Evolutionary conservation across 2,113 vertebrate genomes (phyloP).

Genomic region (Scomber scombrus): DNA sequence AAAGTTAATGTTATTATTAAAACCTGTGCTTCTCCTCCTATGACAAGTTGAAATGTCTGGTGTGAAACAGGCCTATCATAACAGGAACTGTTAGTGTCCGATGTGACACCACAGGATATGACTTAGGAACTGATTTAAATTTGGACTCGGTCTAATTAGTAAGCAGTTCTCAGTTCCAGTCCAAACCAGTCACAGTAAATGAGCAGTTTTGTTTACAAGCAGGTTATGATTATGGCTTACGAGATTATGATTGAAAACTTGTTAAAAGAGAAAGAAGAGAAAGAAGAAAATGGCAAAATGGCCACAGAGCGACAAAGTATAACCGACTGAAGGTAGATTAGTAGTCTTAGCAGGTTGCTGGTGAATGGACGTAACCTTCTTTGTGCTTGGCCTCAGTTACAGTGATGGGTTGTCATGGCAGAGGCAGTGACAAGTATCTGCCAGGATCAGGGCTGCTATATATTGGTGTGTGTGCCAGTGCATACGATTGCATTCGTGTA

Average conservation of each 20-base stretch:
- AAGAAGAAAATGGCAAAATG: constrained; percentile 16
- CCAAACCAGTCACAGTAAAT: constrained; percentile 27
- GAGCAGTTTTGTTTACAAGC: constrained; percentile 38
- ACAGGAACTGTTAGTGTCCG: too few species aligned
- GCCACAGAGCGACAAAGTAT: not conserved
- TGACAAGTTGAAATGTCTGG: constrained; percentile 17
- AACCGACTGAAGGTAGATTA: constrained; percentile 49
- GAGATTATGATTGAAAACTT: constrained; percentile 26
- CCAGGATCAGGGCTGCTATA: constrained; percentile 37
- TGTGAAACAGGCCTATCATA: not conserved
- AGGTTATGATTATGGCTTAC: constrained; percentile 35
- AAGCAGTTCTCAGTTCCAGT: constrained; percentile 25
- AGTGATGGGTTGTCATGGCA: constrained; percentile 70
- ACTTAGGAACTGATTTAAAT: constrained; percentile 13
- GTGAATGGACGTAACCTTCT: constrained; percentile 35
- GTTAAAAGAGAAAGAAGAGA: not conserved
- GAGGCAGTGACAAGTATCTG: constrained; percentile 52
- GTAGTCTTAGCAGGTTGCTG: constrained; percentile 46
- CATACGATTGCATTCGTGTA: constrained; percentile 23
- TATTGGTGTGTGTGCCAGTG: constrained; percentile 18
- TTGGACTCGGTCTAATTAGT: constrained; percentile 44
- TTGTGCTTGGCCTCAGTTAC: constrained; percentile 49
- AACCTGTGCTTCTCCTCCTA: constrained; percentile 3
- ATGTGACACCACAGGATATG: not conserved
- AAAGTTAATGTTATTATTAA: not conserved